These are phyloP conservation scores for Cephalopachus bancanus DNA, from an alignment of 2,797 vertebrate species.

Conservation along the genomic window DNA sequence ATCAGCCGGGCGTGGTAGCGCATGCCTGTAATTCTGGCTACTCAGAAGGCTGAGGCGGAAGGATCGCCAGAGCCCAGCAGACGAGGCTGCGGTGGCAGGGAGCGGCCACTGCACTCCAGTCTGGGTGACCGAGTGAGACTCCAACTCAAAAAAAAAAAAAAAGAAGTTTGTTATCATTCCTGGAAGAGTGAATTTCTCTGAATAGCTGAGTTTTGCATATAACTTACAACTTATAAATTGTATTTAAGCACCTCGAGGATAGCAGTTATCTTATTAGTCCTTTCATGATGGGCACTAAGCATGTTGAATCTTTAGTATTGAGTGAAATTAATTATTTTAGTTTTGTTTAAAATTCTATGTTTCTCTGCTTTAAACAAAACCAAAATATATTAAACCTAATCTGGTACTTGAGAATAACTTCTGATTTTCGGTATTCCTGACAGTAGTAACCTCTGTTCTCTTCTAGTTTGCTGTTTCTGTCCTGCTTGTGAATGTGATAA, in stretches of 20 bases:
- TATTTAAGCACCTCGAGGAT: slow-evolving; percentile 1
- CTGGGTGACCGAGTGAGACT: no score
- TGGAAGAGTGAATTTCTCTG: slow-evolving; percentile 24
- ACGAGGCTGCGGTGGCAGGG: no score
- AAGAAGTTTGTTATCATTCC: not conserved
- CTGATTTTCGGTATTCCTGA: not conserved
- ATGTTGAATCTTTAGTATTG: not conserved
- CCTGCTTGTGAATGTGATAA: not conserved
- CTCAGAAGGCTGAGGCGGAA: no score
- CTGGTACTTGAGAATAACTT: slow-evolving; percentile 11
- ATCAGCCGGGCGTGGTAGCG: no score
- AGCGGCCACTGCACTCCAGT: no score
- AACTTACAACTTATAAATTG: slow-evolving; percentile 23
- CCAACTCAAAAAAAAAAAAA: no score
- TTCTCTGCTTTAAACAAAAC: slow-evolving; percentile 35
- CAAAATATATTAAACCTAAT: not conserved
- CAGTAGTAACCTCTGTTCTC: not conserved
- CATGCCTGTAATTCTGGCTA: no score
- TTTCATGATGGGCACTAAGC: not conserved
- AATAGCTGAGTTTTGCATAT: not conserved
- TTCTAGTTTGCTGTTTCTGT: not conserved
- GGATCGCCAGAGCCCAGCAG: no score
- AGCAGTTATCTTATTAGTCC: not conserved
- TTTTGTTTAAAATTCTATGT: not conserved
- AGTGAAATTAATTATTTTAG: slow-evolving; percentile 28